Evolutionary conservation across 2,113 vertebrate genomes (phyloP).

Genomic region (Chascanopsetta lugubris): DNA sequence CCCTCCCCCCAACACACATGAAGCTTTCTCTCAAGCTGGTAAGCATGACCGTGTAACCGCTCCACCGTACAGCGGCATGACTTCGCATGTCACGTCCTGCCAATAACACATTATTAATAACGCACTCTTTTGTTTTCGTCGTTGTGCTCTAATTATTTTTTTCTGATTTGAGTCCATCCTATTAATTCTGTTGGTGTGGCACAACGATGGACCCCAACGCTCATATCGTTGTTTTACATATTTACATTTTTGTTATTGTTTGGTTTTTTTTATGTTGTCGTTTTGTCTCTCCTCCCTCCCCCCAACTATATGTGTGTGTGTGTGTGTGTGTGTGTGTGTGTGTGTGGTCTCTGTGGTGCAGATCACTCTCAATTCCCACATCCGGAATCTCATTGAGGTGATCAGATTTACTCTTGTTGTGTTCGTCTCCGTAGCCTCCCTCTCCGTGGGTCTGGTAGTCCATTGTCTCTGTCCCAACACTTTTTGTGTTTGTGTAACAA

Average conservation of each 20-base stretch:
- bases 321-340: constrained; percentile 65
- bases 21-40: constrained; percentile 99
- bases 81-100: constrained; percentile 79
- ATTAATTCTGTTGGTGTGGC: constrained; percentile 54
- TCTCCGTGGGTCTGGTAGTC: constrained; percentile 63
- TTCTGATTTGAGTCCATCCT: constrained; percentile 24
- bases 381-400: constrained; percentile 88
- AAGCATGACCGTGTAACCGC: constrained; percentile 87
- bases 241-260: constrained; percentile 50
- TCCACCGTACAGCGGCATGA: constrained; percentile 70
- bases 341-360: constrained; percentile 77
- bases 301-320: too few relatives aligned
- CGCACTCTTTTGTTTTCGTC: constrained; percentile 35
- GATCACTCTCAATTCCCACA: constrained; percentile 87
- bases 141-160: constrained; percentile 30
- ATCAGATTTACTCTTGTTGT: constrained; percentile 78
- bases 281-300: constrained; percentile 64
- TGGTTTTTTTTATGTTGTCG: constrained; percentile 67
- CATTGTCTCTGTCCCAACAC: constrained; percentile 28
- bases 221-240: constrained; percentile 64
- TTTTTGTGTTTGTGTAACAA: constrained; percentile 38
- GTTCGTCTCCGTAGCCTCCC: constrained; percentile 48
- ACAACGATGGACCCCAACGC: constrained; percentile 49
- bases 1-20: constrained; percentile 71
- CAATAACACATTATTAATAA: constrained; percentile 72